These are phyloP conservation scores for Caenorhabditis remanei DNA, from an alignment of 1,140 invertebrate genomes.

Conservation along the genomic window DNA sequence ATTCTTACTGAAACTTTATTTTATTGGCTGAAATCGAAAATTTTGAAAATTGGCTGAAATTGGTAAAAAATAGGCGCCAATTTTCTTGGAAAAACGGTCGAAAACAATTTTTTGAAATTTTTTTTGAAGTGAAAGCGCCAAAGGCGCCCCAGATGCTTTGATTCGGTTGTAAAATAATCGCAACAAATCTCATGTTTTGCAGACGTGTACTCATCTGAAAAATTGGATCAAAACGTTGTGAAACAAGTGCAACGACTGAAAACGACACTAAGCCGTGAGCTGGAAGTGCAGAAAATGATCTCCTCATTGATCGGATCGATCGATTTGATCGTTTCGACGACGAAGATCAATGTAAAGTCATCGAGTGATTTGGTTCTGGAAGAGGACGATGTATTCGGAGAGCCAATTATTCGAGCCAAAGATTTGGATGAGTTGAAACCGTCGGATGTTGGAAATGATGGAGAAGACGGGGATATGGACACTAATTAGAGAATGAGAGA, in stretches of 20 bases:
- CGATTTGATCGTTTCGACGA: constrained; percentile 22
- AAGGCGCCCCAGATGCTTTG: too few species aligned
- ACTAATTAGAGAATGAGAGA: background rate
- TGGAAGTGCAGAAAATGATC: constrained; percentile 36
- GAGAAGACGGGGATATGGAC: background rate
- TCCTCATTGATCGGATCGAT: constrained; percentile 21
- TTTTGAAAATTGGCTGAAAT: too few species aligned
- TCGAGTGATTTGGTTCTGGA: background rate
- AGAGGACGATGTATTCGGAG: constrained; percentile 36
- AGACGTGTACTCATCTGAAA: constrained; percentile 1
- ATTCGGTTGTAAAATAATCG: too few species aligned
- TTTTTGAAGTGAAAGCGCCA: too few species aligned
- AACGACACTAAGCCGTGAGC: background rate
- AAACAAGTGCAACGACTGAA: constrained; percentile 10
- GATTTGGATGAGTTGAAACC: constrained; percentile 42
- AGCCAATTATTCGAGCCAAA: constrained; percentile 18
- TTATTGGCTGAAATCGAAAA: too few species aligned
- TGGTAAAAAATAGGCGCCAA: background rate
- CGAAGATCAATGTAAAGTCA: constrained; percentile 10
- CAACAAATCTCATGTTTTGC: too few species aligned
- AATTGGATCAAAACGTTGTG: background rate
- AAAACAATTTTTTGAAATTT: too few species aligned
- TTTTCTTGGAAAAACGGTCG: background rate
- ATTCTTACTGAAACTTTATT: too few species aligned
- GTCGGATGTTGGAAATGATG: background rate